Percentiles rank a stretch among this genome's conserved stretches.
Evolutionary conservation across 2,797 vertebrate genomes (phyloP).

Genomic region (Gobio occitaniae): DNA sequence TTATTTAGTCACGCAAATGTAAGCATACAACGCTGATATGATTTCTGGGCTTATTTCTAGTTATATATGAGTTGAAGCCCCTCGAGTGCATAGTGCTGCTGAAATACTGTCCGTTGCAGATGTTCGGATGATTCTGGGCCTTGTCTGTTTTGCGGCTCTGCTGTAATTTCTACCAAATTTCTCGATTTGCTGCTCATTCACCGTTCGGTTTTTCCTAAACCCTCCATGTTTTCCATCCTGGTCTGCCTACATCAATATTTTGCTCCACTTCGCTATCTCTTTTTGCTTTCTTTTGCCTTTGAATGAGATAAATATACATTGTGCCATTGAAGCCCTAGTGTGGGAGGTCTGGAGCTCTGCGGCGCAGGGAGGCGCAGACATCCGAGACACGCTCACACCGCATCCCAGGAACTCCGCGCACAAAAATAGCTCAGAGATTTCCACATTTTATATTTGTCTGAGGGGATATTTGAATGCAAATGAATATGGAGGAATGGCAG

Average conservation of each 20-base stretch:
- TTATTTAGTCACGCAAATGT: not conserved
- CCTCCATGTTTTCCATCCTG: slow-evolving; percentile 19
- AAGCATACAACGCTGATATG: not conserved
- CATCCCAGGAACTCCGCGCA: slow-evolving; percentile 48
- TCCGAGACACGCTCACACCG: slow-evolving; percentile 57
- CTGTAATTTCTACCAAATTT: slow-evolving; percentile 38
- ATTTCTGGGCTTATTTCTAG: not conserved
- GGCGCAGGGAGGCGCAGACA: slow-evolving; percentile 45
- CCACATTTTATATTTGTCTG: slow-evolving; percentile 78
- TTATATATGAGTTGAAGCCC: not conserved
- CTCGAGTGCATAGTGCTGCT: slow-evolving; percentile 7
- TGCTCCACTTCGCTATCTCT: slow-evolving; percentile 32
- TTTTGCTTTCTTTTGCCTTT: slow-evolving; percentile 43
- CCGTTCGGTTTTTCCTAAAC: slow-evolving; percentile 11
- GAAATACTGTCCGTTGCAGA: slow-evolving; percentile 14
- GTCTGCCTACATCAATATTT: slow-evolving; percentile 39
- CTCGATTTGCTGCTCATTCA: slow-evolving; percentile 29
- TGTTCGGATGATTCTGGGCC: slow-evolving; percentile 1
- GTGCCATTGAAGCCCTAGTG: slow-evolving; percentile 66
- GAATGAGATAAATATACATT: slow-evolving; percentile 63
- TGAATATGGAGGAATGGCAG: slow-evolving; percentile 71
- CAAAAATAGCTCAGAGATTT: slow-evolving; percentile 73
- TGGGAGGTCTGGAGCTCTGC: slow-evolving; percentile 67
- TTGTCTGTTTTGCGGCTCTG: slow-evolving; percentile 5
- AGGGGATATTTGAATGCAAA: slow-evolving; percentile 78